Conservation (phyloP, 2,113 vertebrate species). For the Amia ocellicauda region DNA sequence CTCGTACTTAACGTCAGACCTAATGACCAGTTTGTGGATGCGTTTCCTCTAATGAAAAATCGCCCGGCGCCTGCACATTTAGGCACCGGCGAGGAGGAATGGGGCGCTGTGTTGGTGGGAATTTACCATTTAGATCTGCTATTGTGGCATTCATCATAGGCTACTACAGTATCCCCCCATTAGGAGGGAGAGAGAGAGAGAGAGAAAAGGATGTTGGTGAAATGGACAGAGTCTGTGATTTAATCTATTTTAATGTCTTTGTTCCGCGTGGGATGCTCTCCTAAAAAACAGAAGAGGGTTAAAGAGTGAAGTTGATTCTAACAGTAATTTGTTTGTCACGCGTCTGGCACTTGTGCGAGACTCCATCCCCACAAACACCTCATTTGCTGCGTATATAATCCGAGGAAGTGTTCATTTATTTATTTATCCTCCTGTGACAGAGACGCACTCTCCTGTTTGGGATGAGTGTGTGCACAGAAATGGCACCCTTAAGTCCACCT, state of each 20-base stretch:
- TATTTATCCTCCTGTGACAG: constrained; percentile 35
- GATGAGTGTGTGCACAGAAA: too few species aligned
- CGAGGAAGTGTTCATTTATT: constrained; percentile 38
- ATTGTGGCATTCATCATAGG: constrained; percentile 14
- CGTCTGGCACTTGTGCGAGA: constrained; percentile 31
- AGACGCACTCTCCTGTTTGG: constrained; percentile 30
- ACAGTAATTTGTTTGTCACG: constrained; percentile 48
- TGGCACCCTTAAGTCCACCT: too few species aligned
- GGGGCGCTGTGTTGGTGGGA: neutral
- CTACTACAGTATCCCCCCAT: too few species aligned
- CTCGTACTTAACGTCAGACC: constrained; percentile 27
- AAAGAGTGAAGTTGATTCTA: constrained; percentile 28
- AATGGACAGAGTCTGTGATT: too few species aligned
- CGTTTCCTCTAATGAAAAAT: constrained; percentile 10
- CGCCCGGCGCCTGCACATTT: neutral
- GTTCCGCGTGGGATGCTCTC: constrained; percentile 34
- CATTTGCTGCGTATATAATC: constrained; percentile 31
- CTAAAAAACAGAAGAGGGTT: constrained; percentile 37
- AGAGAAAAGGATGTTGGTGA: too few species aligned
- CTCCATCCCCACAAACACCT: constrained; percentile 31
- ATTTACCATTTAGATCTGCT: neutral
- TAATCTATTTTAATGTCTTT: constrained; percentile 18
- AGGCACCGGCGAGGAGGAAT: neutral
- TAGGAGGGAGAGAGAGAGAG: too few species aligned
- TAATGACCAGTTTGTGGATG: constrained; percentile 34